Base-by-base conservation (phyloP, 1,140 invertebrate species). In the Drosophila pallidifrons region DNA sequence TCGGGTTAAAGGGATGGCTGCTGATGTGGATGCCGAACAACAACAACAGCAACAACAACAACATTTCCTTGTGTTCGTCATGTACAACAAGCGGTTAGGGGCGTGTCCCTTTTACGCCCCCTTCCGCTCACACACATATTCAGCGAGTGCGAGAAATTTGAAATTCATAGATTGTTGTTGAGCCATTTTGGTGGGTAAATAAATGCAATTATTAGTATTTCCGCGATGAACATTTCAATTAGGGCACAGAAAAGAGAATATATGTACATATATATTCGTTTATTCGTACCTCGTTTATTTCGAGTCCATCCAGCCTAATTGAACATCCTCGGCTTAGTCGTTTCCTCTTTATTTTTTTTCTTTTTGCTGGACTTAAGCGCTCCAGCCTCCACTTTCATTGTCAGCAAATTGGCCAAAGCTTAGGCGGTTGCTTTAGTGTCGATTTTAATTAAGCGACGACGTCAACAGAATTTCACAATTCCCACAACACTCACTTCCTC, bases 401-500 rank as follows among this genome's bases (percentile, higher is more conserved):
- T 88, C 80, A 80, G 83, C 77, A 77, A 74, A 73, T 86, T 86
- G 82, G 82, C 32, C 68, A 32, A 32, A 43, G 82, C 75, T 86
- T 86, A 82, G 81, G 51, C 69, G 63, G 55, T 66, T 55, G 65
- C 80, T 80, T 88, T 88, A 59, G 77, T 82, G 83, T 82, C 77
- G 82, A 87, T 88, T 87, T 87, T 87, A 87, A 87, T 87, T 87
- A 87, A 64, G 64, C 67, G 47, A 1, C 45, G 52, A 46, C 71
- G 43, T 13, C 54, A 43, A 35, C 52, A 68, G 30, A 49, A 49
- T 11, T 25, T 16, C 15, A 45, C 46, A 35, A 15, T 11, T 8
- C 20, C 30, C 2, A 15, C 43, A 8, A 1, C 43, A 7, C 1
- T 20, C 25, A 63, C 7, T 25, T 25, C 45, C 7, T 6, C 4